Evolutionary conservation across 2,113 vertebrate species (phyloP), one percentile per base, ranked within the genome.

Genomic region (Pollachius pollachius): DNA sequence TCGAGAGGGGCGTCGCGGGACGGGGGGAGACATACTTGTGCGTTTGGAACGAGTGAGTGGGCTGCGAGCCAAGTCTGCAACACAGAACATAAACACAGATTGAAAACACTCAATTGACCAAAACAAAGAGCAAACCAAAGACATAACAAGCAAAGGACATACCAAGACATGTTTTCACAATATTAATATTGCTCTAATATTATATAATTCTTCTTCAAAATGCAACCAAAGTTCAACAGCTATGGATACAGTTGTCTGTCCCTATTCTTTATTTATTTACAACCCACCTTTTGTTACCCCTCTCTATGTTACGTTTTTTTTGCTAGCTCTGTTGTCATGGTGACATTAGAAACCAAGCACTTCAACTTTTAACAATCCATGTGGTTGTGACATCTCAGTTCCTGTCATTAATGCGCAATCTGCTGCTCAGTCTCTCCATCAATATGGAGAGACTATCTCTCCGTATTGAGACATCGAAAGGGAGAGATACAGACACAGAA

Each of bases 51-150:
- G 80, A 23, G 23, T 23, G 69, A 71, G 64, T 15, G 83, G 67
- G 37, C 25, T 69, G 65, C 74, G 82, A 81, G 30, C 62, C 75
- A 88, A 76, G 79, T 84, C 88, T 88, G 88, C n/a, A 89, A 89
- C 72, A 85, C 65, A 89, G 18, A 83, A 52, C 76, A 81, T 61
- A 85, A 69, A 85, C 60, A 81, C 67, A 71, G 73, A 19, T 66
- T 76, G 7, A 19, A 48, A 52, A n/a, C 5, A 19, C 18, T 41
- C 41, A 27, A 78, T 73, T 77, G 68, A 64, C 18, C 2, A 65
- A 0, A 7, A 34, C 74, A 3, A 62, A 34, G 6, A 34, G 3
- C 30, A 34, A 34, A 34, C 30, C 30, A 34, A 34, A 34, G 30
- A 34, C 30, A 34, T 34, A 34, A 34, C 30, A 34, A 34, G 30